phyloP scores from a whole-genome alignment of 2,113 vertebrate species.

The Centrocercus urophasianus region DNA sequence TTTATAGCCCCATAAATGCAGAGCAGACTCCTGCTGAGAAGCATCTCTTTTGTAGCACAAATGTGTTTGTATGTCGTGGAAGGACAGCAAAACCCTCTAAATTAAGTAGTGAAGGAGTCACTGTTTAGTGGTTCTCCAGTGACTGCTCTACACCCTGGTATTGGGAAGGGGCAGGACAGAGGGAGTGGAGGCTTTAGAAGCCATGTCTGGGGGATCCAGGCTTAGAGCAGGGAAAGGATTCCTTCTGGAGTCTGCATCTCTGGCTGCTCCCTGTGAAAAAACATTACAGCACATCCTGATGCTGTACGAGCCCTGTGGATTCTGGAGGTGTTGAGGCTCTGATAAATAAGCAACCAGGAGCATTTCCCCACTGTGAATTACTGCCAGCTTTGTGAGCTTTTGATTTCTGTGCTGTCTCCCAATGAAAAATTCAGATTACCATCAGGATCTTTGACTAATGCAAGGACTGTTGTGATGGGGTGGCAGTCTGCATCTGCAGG shows the following conservation, averaged over 20 bases:
- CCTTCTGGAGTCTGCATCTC: neutral
- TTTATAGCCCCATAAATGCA: neutral
- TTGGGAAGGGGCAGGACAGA: neutral
- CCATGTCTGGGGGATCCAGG: neutral
- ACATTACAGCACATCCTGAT: neutral
- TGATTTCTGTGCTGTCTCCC: constrained; percentile 30
- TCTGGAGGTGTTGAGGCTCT: neutral
- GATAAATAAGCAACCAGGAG: constrained; percentile 41
- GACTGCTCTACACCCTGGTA: neutral
- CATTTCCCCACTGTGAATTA: neutral
- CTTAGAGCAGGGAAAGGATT: neutral
- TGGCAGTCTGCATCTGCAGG: constrained; percentile 12
- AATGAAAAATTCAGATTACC: constrained; percentile 47
- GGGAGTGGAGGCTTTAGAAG: neutral
- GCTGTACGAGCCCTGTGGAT: neutral
- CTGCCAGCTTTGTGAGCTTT: constrained; percentile 32
- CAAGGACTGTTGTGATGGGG: neutral
- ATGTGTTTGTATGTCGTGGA: neutral
- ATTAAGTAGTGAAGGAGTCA: neutral
- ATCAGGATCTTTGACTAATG: constrained; percentile 15
- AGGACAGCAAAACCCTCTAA: neutral
- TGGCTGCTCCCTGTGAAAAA: neutral
- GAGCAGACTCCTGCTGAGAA: neutral
- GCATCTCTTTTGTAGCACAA: neutral
- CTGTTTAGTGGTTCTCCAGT: neutral